Base-by-base conservation (phyloP, 2,113 vertebrate genomes). In the Orientallactaga bullata region DNA sequence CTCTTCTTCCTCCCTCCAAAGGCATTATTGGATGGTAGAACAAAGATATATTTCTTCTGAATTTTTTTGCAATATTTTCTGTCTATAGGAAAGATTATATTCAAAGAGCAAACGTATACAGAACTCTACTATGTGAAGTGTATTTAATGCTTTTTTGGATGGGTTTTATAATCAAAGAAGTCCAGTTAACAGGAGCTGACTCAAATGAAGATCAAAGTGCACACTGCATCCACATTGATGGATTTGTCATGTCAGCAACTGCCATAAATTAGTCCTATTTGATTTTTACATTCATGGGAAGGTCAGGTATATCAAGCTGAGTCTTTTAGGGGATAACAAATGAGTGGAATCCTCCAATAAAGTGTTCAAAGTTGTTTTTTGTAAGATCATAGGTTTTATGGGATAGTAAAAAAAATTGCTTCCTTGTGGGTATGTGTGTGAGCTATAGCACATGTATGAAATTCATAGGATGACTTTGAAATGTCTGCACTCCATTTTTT, bases 131-230 rank as follows among this genome's bases (percentile, higher is more conserved):
- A 26, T 24, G 71, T 32, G 71, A 71, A 20, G 35, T 61, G 65
- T 89, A 65, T 2, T 28, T 11, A 93, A 88, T 35, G 69, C 39
- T 55, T 55, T 55, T 47, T 55, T 77, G 32, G 32, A 39, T 72
- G 28, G 20, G 35, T 81, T 92, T 89, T 51, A 73, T 86, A 26
- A 78, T 47, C 51, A 66, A 91, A 74, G 28, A 93, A 80, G 88
- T 39, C 26, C 32, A 91, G 47, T 24, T 79, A 16, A 79, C 2
- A 24, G 68, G 58, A 80, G 30, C 63, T 9, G 5, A 86, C 23
- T 81, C 32, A 68, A 39, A 81, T 47, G 55, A 55, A 74, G 60
- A 85, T 42, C 47, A 30, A 90, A 79, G 28, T 61, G 32, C 76
- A 55, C 18, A 69, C 8, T 47, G 17, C 60, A 35, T 74, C 86